A percentile compares a stretch with the other conserved stretches of the same genome.
Evolutionary conservation across 2,797 vertebrate genomes (phyloP).

Genomic region (Premnoplex brunnescens): DNA sequence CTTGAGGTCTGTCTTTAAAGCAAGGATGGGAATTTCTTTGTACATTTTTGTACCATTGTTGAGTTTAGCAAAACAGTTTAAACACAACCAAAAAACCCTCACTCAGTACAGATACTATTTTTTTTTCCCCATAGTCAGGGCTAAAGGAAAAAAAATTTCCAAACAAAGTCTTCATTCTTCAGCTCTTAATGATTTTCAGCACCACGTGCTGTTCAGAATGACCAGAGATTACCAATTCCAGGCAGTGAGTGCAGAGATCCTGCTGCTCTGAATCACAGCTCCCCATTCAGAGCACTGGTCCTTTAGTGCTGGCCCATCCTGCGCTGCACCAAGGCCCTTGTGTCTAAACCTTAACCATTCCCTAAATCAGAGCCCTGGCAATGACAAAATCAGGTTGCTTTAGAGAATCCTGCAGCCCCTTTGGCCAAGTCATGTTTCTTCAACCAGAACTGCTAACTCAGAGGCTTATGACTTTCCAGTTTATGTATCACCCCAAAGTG

Average conservation of each 20-base stretch:
- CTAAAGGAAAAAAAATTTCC: neutral
- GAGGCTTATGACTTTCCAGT: neutral
- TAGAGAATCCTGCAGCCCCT: neutral
- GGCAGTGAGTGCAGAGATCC: neutral
- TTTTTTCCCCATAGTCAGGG: neutral
- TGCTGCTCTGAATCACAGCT: neutral
- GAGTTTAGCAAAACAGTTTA: neutral
- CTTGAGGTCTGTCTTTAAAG: neutral
- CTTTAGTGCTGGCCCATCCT: neutral
- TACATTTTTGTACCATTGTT: neutral
- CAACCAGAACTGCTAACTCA: neutral
- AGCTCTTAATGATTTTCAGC: neutral
- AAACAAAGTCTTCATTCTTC: neutral
- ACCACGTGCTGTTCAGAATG: neutral
- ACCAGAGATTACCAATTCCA: neutral
- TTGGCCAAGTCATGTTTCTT: neutral
- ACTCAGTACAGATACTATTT: neutral
- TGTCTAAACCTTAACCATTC: neutral
- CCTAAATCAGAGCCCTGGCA: neutral
- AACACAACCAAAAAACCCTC: neutral
- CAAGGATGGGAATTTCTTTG: neutral
- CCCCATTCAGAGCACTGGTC: neutral
- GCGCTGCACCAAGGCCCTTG: neutral
- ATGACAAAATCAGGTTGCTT: accelerated
- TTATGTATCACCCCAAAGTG: neutral